phyloP scores from a whole-genome alignment of 92 coral and sea anemone species.

The Ricordea florida region DNA sequence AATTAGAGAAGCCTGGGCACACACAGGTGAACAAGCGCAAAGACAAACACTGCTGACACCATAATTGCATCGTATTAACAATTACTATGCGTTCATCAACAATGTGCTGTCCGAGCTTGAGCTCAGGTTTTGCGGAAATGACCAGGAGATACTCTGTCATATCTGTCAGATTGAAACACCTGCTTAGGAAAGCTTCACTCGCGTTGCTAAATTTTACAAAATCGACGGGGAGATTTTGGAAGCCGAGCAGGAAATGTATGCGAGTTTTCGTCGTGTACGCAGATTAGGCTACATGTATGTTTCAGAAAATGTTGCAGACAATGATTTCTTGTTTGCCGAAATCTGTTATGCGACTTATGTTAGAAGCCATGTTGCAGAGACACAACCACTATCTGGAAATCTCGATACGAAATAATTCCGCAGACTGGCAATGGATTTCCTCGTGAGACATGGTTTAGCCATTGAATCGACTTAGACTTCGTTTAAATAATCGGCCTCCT shows the following conservation, averaged over 20 bases:
- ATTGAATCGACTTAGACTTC: no score
- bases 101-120: slow-evolving; percentile 2
- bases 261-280: slow-evolving; percentile 1
- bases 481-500: no score
- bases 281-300: background rate
- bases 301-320: slow-evolving; percentile 4
- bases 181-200: slow-evolving; percentile 1
- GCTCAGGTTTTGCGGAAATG: background rate
- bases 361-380: no score
- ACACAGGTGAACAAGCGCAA: background rate
- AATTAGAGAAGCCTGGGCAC: no score
- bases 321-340: no score
- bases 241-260: background rate
- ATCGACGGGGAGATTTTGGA: slow-evolving; percentile 18
- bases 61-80: background rate
- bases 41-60: background rate
- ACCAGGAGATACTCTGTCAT: background rate
- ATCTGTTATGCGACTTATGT: no score
- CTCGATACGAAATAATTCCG: no score
- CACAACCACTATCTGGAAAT: no score
- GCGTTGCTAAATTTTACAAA: slow-evolving; percentile 25
- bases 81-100: slow-evolving; percentile 1
- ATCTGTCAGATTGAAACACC: slow-evolving; percentile 5
- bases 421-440: no score
- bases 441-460: no score